Evolutionary conservation across 1,140 invertebrate species (phyloP), one percentile per base, ranked within the genome.

Genomic region (Saccostrea cuccullata): DNA sequence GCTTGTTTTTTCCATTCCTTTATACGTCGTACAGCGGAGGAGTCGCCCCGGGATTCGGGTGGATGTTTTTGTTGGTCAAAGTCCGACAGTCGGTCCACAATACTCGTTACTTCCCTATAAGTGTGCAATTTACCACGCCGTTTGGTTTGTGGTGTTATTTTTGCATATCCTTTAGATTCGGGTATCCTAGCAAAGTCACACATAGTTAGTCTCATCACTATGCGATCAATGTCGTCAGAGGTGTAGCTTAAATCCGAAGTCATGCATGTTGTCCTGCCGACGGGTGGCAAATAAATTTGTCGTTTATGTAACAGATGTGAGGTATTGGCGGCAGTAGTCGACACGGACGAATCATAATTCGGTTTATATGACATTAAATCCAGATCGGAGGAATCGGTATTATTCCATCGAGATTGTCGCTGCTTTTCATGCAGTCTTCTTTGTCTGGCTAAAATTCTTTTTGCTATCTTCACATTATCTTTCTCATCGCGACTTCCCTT

Each of bases 371-470:
- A 77, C 70, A 36, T 26, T 30, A 77, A 36, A 30, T 77, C 70
- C 70, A 77, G 13, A 36, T 77, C 26, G 4, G 70, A 77, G 15
- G 26, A 77, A 77, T 77, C 70, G 4, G 12, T 77, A 36, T 77
- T 77, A 30, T 77, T 77, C 70, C 70, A 36, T 13, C 70, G 23
- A 36, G 70, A 77, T 77, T 77, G 70, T 26, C 70, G 70, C 70
- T 77, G 70, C 26, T 77, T 77, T 36, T 77, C 70, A 26, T 36
- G 26, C 26, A 77, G 8, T 30, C 70, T 11, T 30, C 70, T 77
- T 77, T 77, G 70, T 77, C 70, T 77, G 23, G 70, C 23, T 77
- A 77, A 77, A 30, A 77, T 77, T 77, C 70, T 30, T 30, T 77
- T 12, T 5, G 70, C 70, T 77, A 77, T 77, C 26, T 17, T 26